phyloP scores from a whole-genome alignment of 2,888 invertebrate species.

The Protophormia terraenovae region DNA sequence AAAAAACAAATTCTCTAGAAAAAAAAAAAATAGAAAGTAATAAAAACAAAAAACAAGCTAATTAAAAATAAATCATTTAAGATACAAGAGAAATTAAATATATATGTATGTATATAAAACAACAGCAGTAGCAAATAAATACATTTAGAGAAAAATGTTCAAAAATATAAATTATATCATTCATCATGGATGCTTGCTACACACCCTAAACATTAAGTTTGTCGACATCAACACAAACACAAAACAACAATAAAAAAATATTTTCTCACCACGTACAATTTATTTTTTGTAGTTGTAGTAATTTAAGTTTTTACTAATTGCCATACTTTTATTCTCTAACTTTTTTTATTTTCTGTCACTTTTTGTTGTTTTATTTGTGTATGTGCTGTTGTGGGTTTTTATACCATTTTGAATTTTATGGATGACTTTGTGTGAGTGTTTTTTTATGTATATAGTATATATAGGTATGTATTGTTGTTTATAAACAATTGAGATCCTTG shows the following conservation, averaged over 20 bases:
- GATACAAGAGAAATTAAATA: neutral
- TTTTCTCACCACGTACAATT: conserved; percentile 25
- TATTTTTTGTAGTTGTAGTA: conserved; percentile 14
- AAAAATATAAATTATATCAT: conserved; percentile 53
- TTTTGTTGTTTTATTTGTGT: neutral
- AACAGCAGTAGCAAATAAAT: neutral
- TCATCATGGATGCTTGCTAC: conserved; percentile 44
- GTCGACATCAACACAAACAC: neutral
- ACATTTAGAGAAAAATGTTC: neutral
- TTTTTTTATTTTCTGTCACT: conserved; percentile 71
- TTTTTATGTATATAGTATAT: neutral
- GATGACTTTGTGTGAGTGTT: neutral
- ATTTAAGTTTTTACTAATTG: conserved; percentile 60
- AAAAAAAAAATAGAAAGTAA: neutral
- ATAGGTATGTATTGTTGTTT: conserved; percentile 71
- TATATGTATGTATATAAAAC: neutral
- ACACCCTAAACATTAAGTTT: conserved; percentile 48
- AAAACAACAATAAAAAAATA: neutral
- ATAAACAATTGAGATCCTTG: conserved; percentile 4
- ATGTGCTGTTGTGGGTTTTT: neutral
- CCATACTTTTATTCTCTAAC: conserved; percentile 71
- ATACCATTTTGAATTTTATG: neutral
- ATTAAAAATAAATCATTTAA: conserved; percentile 58
- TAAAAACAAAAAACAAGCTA: conserved; percentile 21
- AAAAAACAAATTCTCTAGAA: neutral